Percentiles rank a stretch among this genome's conserved stretches.
Conservation (phyloP, 2,113 vertebrate genomes). For the Ceyx cyanopectus region DNA sequence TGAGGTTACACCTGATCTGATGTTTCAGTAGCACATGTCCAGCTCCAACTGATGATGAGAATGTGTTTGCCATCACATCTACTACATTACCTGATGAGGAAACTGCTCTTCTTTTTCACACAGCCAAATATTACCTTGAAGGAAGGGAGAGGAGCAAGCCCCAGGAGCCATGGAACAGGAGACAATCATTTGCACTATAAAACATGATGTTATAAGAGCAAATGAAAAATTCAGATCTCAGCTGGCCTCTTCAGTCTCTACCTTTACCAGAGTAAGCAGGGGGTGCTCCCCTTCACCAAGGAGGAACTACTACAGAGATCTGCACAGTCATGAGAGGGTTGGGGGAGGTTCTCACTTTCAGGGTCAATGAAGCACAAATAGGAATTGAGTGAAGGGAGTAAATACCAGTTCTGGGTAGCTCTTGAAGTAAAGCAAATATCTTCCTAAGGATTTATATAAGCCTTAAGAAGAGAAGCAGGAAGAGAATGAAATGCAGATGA, state of each 20-base stretch:
- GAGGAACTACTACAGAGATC: not conserved
- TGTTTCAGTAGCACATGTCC: not conserved
- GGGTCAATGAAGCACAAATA: not conserved
- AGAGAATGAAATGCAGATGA: rapidly evolving
- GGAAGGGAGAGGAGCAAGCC: not conserved
- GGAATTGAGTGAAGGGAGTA: not conserved
- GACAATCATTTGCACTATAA: rapidly evolving
- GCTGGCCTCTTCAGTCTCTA: not conserved
- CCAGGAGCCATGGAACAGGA: not conserved
- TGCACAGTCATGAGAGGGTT: not conserved
- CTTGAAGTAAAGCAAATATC: not conserved
- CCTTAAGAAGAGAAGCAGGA: not conserved
- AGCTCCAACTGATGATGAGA: not conserved
- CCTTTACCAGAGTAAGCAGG: not conserved
- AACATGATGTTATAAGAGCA: not conserved
- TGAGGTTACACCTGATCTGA: not conserved
- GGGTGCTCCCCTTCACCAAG: not conserved
- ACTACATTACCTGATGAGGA: not conserved
- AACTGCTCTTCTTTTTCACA: not conserved
- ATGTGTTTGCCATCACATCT: not conserved
- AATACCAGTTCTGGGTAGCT: not conserved
- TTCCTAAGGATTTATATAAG: not conserved
- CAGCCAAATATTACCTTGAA: rapidly evolving
- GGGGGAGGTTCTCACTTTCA: not conserved
- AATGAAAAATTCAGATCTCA: not conserved